These are phyloP conservation scores for Oxyscelio sp. DNA, from an alignment of 2,888 invertebrate species.

Conservation along the genomic window DNA sequence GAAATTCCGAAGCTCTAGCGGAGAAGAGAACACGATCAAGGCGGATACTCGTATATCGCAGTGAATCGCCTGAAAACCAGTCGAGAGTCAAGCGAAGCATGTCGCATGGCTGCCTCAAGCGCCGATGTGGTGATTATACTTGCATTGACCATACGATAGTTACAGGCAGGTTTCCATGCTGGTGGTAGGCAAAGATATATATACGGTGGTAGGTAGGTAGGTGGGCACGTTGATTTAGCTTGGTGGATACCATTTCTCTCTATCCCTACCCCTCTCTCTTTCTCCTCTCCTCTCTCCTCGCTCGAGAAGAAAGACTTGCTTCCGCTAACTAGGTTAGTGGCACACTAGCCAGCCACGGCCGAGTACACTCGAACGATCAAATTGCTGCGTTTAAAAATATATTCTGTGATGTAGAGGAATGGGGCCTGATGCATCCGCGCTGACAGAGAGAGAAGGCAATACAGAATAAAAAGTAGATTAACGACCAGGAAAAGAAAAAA, in stretches of 20 bases:
- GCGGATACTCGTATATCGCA: slow-evolving; percentile 55
- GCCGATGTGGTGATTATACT: slow-evolving; percentile 65
- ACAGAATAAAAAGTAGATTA: slow-evolving; percentile 28
- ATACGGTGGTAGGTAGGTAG: slow-evolving; percentile 70
- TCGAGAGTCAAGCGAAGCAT: slow-evolving; percentile 78
- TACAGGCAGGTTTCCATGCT: slow-evolving; percentile 52
- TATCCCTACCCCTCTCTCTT: slow-evolving; percentile 57
- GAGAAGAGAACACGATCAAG: slow-evolving; percentile 63
- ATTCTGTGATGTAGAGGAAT: slow-evolving; percentile 78
- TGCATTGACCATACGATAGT: slow-evolving; percentile 64
- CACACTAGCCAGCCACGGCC: slow-evolving; percentile 85
- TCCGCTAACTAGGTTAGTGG: slow-evolving; percentile 88
- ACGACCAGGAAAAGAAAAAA: too few species aligned
- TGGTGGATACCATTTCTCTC: slow-evolving; percentile 78
- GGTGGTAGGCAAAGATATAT: slow-evolving; percentile 61
- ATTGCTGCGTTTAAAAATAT: slow-evolving; percentile 85
- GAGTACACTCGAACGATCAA: slow-evolving; percentile 84
- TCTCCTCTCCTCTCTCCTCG: slow-evolving; percentile 65
- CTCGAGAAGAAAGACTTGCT: slow-evolving; percentile 86
- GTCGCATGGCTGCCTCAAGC: slow-evolving; percentile 75
- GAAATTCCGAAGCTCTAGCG: slow-evolving; percentile 36
- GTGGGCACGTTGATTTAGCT: slow-evolving; percentile 77
- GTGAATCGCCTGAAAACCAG: slow-evolving; percentile 66
- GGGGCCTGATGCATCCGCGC: slow-evolving; percentile 58
- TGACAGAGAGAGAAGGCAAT: neutral